Evolutionary conservation across 2,113 vertebrate genomes (phyloP).

Genomic region (Chionomys nivalis): DNA sequence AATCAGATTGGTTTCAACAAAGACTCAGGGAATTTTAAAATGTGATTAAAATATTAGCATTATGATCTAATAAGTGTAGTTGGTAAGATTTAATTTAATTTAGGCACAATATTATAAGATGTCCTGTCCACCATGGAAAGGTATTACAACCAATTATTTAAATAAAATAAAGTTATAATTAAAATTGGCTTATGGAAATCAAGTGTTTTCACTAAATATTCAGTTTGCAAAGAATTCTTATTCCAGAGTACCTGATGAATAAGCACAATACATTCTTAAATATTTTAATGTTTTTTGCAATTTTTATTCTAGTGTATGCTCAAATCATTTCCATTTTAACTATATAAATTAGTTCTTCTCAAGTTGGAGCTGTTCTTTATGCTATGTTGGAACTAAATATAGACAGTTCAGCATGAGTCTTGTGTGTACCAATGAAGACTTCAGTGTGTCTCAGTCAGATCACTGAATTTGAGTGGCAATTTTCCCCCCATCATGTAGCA

Average conservation of each 20-base stretch:
- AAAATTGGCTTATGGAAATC: neutral
- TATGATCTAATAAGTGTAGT: neutral
- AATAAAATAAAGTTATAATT: neutral
- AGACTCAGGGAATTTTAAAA: neutral
- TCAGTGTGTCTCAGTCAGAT: neutral
- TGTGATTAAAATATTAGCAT: neutral
- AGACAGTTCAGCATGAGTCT: neutral
- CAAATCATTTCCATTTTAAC: neutral
- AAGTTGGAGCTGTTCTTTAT: neutral
- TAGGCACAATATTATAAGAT: neutral
- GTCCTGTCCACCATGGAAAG: neutral
- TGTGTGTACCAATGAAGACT: neutral
- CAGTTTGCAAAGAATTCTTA: neutral
- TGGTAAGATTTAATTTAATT: neutral
- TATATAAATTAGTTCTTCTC: neutral
- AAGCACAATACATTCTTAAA: neutral
- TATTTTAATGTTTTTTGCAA: neutral
- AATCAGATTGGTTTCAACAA: neutral
- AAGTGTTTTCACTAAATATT: neutral
- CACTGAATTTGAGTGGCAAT: constrained; percentile 15
- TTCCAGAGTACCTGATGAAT: neutral
- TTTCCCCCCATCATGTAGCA: neutral
- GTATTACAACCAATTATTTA: neutral
- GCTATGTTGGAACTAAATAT: neutral
- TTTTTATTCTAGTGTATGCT: neutral